Percentiles rank a stretch among this genome's conserved stretches.
phyloP scores from a whole-genome alignment of 30 jellyfish, hydroid and myxozoan species.

The Pelagia noctiluca region DNA sequence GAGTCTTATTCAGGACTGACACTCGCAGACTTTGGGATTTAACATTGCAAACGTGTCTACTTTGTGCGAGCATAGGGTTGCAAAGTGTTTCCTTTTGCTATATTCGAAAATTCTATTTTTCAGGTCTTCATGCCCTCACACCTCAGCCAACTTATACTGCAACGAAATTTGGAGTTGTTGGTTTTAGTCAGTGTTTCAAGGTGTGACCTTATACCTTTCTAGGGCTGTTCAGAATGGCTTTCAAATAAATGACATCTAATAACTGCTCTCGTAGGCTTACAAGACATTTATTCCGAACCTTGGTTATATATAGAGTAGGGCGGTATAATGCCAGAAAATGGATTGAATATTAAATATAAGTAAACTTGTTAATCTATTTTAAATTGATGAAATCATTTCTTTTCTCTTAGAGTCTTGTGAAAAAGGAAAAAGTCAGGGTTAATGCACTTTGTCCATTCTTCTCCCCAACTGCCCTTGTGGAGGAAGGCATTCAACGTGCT shows the following conservation, averaged over 20 bases:
- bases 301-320: not conserved
- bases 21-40: too few relatives aligned
- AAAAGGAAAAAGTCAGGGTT: conserved; percentile 64
- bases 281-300: not conserved
- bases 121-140: conserved; percentile 57
- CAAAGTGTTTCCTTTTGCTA: too few relatives aligned
- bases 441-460: conserved; percentile 82
- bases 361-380: not conserved
- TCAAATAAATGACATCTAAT: too few relatives aligned
- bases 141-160: conserved; percentile 73
- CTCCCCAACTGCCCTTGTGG: conserved; percentile 66
- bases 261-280: not conserved
- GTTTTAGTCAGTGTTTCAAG: conserved; percentile 73
- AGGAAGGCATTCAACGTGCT: conserved; percentile 51
- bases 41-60: too few relatives aligned
- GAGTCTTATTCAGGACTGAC: too few relatives aligned
- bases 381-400: not conserved
- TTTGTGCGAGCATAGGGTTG: too few relatives aligned
- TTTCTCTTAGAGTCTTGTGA: conserved; percentile 27
- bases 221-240: not conserved
- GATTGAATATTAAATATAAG: too few relatives aligned
- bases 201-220: not conserved
- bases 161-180: conserved; percentile 79
- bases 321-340: not conserved
- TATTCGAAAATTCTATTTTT: not conserved